Percentiles rank a stretch among this genome's conserved stretches.
Evolutionary conservation across 2,888 invertebrate species (phyloP).

Genomic region (Penaeus monodon): DNA sequence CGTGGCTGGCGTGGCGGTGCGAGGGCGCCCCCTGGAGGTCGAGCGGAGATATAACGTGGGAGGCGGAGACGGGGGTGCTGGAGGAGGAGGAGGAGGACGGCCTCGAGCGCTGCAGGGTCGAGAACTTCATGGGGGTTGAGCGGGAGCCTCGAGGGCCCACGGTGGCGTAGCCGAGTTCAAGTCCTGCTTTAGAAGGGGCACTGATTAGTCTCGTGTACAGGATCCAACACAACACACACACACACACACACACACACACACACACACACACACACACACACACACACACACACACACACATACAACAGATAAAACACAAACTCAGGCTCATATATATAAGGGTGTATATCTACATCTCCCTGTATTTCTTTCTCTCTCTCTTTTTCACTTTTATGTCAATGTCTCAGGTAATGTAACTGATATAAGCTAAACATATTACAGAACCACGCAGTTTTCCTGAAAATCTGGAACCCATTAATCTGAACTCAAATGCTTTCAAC

Average conservation of each 20-base stretch:
- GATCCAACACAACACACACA: no score
- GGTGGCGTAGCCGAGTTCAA: slow-evolving; percentile 35
- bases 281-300: background rate
- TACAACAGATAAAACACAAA: background rate
- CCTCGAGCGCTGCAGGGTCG: slow-evolving; percentile 40
- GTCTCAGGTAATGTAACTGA: no score
- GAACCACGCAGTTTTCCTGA: no score
- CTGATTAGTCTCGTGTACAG: background rate
- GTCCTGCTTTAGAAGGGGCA: background rate
- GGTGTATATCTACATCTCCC: background rate
- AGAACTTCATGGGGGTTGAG: slow-evolving; percentile 21
- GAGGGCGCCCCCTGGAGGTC: background rate
- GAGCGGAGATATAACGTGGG: background rate
- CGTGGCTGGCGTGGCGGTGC: background rate
- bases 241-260: background rate
- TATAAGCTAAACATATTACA: no score
- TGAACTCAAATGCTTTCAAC: no score
- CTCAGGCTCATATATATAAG: background rate
- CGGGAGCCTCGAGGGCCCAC: slow-evolving; percentile 27
- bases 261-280: slow-evolving; percentile 2
- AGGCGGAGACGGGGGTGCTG: background rate
- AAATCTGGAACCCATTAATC: no score
- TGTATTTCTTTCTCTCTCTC: background rate
- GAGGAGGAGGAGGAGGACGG: background rate
- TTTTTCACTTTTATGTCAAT: no score